Conservation (phyloP, 2,797 vertebrate species). For the Danionella dracula region DNA sequence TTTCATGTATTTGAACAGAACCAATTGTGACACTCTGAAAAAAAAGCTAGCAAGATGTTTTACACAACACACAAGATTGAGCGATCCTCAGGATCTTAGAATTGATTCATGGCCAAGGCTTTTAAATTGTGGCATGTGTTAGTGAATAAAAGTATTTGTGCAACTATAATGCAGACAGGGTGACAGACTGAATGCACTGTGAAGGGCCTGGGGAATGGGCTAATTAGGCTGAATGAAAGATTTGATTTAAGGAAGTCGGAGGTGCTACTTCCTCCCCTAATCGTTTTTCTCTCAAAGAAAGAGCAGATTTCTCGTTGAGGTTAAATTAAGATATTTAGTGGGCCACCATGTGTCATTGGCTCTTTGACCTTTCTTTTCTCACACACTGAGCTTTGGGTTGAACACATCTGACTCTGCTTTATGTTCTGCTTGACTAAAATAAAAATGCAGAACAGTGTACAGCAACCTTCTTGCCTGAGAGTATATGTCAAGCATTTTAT, state of each 20-base stretch:
- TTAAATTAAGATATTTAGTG: conserved; percentile 58
- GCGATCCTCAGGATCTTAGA: background rate
- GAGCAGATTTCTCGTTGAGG: conserved; percentile 41
- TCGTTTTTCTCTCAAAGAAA: conserved; percentile 51
- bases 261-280: conserved; percentile 52
- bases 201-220: conserved; percentile 52
- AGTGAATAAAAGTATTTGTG: conserved; percentile 28
- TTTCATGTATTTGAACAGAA: no score
- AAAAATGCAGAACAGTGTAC: conserved; percentile 16
- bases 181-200: conserved; percentile 54
- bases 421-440: conserved; percentile 3
- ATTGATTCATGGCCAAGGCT: background rate
- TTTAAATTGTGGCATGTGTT: conserved; percentile 15
- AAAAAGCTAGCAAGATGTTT: no score
- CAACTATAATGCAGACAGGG: conserved; percentile 47
- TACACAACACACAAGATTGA: background rate
- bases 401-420: background rate
- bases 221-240: conserved; percentile 63
- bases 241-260: conserved; percentile 61
- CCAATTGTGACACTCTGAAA: no score
- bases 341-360: conserved; percentile 46
- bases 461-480: background rate
- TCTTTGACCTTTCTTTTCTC: conserved; percentile 44
- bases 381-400: conserved; percentile 24
- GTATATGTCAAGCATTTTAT: background rate